phyloP scores from a whole-genome alignment of 2,797 vertebrate species.

The Clarias fuscus region DNA sequence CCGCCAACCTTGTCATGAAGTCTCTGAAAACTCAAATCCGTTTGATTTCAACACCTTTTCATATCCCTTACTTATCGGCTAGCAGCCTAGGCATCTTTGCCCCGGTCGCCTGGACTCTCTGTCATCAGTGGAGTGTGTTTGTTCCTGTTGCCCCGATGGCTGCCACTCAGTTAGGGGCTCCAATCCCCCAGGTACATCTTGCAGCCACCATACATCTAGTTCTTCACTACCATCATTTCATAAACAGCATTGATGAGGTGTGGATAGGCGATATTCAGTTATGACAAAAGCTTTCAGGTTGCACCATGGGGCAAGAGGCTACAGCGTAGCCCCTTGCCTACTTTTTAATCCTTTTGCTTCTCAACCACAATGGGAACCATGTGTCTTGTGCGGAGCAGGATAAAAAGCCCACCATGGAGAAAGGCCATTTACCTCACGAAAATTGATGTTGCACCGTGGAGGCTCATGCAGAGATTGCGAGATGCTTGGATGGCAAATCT shows the following conservation, averaged over 20 bases:
- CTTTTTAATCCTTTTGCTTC: constrained; percentile 74
- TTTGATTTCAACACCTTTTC: constrained; percentile 76
- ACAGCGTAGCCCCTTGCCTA: constrained; percentile 60
- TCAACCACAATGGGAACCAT: constrained; percentile 79
- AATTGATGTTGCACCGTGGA: constrained; percentile 68
- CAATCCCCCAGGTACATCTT: constrained; percentile 31
- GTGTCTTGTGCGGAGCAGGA: constrained; percentile 69
- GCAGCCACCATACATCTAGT: constrained; percentile 20
- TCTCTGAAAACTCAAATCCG: constrained; percentile 59
- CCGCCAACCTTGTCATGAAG: constrained; percentile 29
- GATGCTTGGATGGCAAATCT: constrained; percentile 1
- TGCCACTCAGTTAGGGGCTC: constrained; percentile 51
- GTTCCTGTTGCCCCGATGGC: constrained; percentile 47
- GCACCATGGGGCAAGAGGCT: constrained; percentile 69
- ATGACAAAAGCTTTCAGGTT: constrained; percentile 68
- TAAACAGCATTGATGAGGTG: constrained; percentile 60
- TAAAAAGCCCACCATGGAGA: constrained; percentile 71
- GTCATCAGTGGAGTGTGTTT: constrained; percentile 59
- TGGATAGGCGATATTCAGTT: constrained; percentile 68
- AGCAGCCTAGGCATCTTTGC: constrained; percentile 49
- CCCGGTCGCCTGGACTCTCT: constrained; percentile 47
- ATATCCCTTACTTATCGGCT: constrained; percentile 60
- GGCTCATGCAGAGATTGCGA: constrained; percentile 50
- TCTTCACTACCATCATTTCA: constrained; percentile 45
- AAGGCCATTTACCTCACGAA: constrained; percentile 72